phyloP scores from a whole-genome alignment of 2,888 invertebrate species.

The Ornithoptera alexandrae region DNA sequence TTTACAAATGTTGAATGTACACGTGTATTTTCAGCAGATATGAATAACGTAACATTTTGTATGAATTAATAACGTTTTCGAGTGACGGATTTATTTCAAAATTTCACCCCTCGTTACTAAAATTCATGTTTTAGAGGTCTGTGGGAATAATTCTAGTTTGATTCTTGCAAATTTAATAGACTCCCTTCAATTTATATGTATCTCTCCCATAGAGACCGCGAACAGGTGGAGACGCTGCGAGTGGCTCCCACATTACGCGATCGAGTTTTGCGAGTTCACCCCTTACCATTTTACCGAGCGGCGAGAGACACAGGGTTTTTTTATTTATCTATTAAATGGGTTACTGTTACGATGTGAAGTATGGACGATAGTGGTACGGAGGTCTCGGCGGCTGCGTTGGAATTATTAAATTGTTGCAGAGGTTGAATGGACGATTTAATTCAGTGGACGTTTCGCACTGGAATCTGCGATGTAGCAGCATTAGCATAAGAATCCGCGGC shows the following conservation, averaged over 20 bases:
- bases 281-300: slow-evolving; percentile 32
- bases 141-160: slow-evolving; percentile 41
- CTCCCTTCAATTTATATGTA: slow-evolving; percentile 39
- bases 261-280: slow-evolving; percentile 47
- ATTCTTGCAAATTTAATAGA: slow-evolving; percentile 36
- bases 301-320: slow-evolving; percentile 12
- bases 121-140: slow-evolving; percentile 33
- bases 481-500: slow-evolving; percentile 67
- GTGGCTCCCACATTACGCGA: slow-evolving; percentile 45
- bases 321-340: slow-evolving; percentile 4
- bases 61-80: slow-evolving; percentile 8
- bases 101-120: slow-evolving; percentile 35
- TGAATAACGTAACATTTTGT: slow-evolving; percentile 2
- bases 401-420: slow-evolving; percentile 65
- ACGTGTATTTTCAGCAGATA: background rate
- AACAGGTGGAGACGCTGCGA: slow-evolving; percentile 46
- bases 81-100: slow-evolving; percentile 26
- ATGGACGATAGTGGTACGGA: slow-evolving; percentile 37
- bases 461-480: slow-evolving; percentile 64
- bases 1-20: slow-evolving; percentile 6
- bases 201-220: slow-evolving; percentile 44
- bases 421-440: slow-evolving; percentile 53
- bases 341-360: background rate
- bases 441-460: slow-evolving; percentile 47
- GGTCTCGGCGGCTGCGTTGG: slow-evolving; percentile 49